phyloP scores from a whole-genome alignment of 2,113 vertebrate genomes.

The Gnathonemus echidnorhynchus region DNA sequence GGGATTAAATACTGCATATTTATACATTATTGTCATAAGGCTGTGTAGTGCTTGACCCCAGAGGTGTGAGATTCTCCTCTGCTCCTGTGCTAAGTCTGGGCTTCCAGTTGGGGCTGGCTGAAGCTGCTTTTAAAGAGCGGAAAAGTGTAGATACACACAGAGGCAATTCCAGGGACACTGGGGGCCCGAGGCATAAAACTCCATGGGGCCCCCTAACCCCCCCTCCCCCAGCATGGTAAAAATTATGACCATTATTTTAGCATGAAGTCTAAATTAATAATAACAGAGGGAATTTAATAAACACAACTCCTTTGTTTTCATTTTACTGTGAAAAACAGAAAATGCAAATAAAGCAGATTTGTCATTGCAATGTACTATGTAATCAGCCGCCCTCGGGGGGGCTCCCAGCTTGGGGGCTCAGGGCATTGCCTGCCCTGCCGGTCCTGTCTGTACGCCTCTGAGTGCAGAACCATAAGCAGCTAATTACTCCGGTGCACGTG shows the following conservation, averaged over 20 bases:
- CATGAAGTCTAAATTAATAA: not conserved
- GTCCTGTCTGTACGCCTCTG: not conserved
- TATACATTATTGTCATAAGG: not conserved
- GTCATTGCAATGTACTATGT: no score
- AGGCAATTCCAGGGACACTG: not conserved
- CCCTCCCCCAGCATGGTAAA: not conserved
- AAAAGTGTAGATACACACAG: constrained; percentile 14
- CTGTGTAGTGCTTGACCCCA: not conserved
- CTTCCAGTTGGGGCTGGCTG: not conserved
- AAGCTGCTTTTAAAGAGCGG: constrained; percentile 50
- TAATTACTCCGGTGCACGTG: constrained; percentile 50
- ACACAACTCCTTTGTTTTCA: no score
- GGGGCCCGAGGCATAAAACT: not conserved
- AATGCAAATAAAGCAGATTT: no score
- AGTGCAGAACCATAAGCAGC: constrained; percentile 30
- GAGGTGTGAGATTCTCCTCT: not conserved
- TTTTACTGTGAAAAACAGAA: no score
- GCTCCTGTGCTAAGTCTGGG: not conserved
- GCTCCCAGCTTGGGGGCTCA: not conserved
- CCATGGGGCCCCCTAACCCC: not conserved
- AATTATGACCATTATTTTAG: not conserved
- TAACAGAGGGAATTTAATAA: no score
- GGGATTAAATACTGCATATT: not conserved
- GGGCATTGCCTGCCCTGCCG: not conserved
- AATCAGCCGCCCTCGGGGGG: not conserved